phyloP scores from a whole-genome alignment of 2,888 invertebrate species.

The Ophion costatus region DNA sequence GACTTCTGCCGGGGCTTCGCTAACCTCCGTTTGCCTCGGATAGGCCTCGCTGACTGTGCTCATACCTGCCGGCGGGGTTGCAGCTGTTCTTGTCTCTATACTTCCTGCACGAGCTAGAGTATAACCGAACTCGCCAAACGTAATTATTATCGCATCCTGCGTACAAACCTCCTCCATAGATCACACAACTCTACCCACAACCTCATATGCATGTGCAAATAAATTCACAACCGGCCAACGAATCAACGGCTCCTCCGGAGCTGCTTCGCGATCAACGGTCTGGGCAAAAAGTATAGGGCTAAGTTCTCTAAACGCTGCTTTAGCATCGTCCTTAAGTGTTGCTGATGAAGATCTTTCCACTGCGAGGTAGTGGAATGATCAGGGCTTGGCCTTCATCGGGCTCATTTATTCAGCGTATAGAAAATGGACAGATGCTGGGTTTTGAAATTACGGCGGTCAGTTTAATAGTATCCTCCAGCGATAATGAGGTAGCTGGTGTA shows the following conservation, averaged over 20 bases:
- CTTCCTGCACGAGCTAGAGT: constrained; percentile 53
- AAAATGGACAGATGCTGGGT: not conserved
- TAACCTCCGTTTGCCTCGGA: constrained; percentile 47
- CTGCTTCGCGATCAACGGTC: not conserved
- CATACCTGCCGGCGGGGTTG: constrained; percentile 67
- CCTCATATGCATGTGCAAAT: not conserved
- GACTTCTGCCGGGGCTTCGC: constrained; percentile 36
- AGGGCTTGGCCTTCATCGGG: constrained; percentile 2
- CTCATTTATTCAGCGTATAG: constrained; percentile 20
- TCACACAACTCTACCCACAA: constrained; percentile 68
- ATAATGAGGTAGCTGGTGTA: constrained; percentile 25
- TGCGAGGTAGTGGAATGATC: not conserved
- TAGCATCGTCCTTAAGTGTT: not conserved
- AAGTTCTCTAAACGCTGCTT: constrained; percentile 1
- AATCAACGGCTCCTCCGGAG: not conserved
- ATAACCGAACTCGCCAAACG: constrained; percentile 51
- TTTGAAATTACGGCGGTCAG: constrained; percentile 15
- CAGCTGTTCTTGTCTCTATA: constrained; percentile 65
- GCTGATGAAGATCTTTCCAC: constrained; percentile 39
- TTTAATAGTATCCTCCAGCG: constrained; percentile 20
- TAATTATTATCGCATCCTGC: constrained; percentile 76
- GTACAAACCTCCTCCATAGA: constrained; percentile 70
- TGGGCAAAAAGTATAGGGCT: not conserved
- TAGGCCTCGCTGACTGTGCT: constrained; percentile 44
- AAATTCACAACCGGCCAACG: constrained; percentile 6